Evolutionary conservation across 2,888 invertebrate genomes (phyloP), one percentile per base, ranked within the genome.

Genomic region (Dioctria rufipes): DNA sequence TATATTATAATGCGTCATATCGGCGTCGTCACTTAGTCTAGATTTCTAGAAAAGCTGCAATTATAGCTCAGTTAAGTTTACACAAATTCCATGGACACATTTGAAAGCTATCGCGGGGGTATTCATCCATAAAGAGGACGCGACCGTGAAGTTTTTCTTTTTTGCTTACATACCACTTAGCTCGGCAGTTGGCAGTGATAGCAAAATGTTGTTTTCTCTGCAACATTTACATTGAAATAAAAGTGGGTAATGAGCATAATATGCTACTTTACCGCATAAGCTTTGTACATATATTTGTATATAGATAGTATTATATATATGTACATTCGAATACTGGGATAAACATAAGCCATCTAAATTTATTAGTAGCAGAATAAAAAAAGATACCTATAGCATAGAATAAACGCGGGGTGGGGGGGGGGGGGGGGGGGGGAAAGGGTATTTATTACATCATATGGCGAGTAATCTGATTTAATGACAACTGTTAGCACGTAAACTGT

Each of bases 11-110:
- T 71, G 71, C 71, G 71, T 71, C 71, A 71, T 13, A 71, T 39
- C 54, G 37, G 54, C 71, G 54, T 46, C 67, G 67, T 71, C 71
- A 71, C 54, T 71, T 51, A 66, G 66, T 43, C 66, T 66, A 25
- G 25, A 25, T 25, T 25, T 25, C 25, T 25, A 66, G 66, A 66
- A 66, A 66, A 66, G 66, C 66, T 66, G 66, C 46, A 66, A 66
- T 66, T 43, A 66, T 46, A 43, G 66, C 37, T 66, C 9, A 66
- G 66, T 46, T n/a, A 66, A 37, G 66, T 37, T 66, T 66, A 66
- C 43, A 66, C 43, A 66, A 66, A 66, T 66, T 66, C 13, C 43
- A 66, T 43, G 9, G 66, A 9, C 66, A 43, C 66, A n/a, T 43
- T 43, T 43, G 46, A 61, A 61, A 61, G 61, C 61, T 61, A 5